Base-by-base conservation (phyloP, 2,113 vertebrate species). In the Brachyhypopomus gauderio region DNA sequence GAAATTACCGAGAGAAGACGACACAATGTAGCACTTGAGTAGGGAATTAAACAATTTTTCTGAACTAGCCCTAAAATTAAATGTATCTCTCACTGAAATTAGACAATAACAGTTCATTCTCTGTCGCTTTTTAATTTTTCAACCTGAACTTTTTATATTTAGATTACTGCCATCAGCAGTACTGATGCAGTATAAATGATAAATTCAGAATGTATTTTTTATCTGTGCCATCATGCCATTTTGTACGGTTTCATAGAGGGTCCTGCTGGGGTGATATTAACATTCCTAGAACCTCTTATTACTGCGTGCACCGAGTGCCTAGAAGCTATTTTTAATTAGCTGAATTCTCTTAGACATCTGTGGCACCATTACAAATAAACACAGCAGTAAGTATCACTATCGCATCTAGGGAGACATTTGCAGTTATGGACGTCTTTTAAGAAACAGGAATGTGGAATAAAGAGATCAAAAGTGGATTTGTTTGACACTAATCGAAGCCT, bases 271-370 rank as follows among this genome's bases (percentile, higher is more conserved):
- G 6, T 34, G 25, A 72, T 14, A 55, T 67, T 66, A 14, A 71
- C 64, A 55, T 73, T 72, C 45, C 45, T 52, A 52, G 45, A 14
- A 64, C 66, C 63, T 77, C 60, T 38, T 56, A 82, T 73, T 71
- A 66, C 83, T 70, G 36, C 78, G 66, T 89, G 86, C 90, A 88
- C 83, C 82, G 66, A 72, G 87, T 77, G 86, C 85, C 83, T 87
- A 66, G 34, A 27, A 41, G 75, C 36, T 59, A 72, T 66, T 70
- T 87, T 22, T 59, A 77, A 30, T 76, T 86, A 52, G 59, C 45
- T n/a, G 75, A 77, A 62, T 62, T 73, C 75, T 83, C 55, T 81
- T 88, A 34, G 22, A 56, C 85, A 83, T 79, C 76, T 78, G 63
- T n/a, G 80, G 79, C 66, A 80, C 62, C 19, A 59, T 91, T 89